Percentiles rank a stretch among this genome's conserved stretches.
Evolutionary conservation across 1,140 invertebrate genomes (phyloP).

Genomic region (Conus ventricosus): DNA sequence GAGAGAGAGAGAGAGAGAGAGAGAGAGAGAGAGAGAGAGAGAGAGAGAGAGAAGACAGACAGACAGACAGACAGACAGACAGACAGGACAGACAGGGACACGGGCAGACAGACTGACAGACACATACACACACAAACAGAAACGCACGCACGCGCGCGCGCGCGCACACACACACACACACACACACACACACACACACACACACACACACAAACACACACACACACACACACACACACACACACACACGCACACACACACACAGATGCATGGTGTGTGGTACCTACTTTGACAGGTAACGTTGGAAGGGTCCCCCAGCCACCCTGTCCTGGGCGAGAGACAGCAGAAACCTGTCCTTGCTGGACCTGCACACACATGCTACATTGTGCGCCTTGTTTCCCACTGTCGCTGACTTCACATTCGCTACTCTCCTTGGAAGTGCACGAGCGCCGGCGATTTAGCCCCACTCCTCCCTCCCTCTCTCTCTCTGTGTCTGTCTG

Average conservation of each 20-base stretch:
- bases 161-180: no score
- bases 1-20: not conserved
- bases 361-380: slow-evolving; percentile 41
- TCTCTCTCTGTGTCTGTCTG: not conserved
- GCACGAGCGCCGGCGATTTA: not conserved
- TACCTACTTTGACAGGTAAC: slow-evolving; percentile 64
- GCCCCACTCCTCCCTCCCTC: not conserved
- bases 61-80: not conserved
- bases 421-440: no score
- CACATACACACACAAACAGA: not conserved
- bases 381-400: no score
- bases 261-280: not conserved
- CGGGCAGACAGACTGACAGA: not conserved
- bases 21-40: no score
- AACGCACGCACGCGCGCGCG: not conserved
- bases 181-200: no score
- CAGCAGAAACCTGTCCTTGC: slow-evolving; percentile 66
- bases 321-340: slow-evolving; percentile 69
- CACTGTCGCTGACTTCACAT: no score
- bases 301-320: slow-evolving; percentile 72
- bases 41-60: not conserved
- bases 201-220: not conserved
- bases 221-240: not conserved
- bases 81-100: not conserved
- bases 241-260: not conserved